Base-by-base conservation (phyloP, 2,888 invertebrate genomes). In the Terebella lapidaria region DNA sequence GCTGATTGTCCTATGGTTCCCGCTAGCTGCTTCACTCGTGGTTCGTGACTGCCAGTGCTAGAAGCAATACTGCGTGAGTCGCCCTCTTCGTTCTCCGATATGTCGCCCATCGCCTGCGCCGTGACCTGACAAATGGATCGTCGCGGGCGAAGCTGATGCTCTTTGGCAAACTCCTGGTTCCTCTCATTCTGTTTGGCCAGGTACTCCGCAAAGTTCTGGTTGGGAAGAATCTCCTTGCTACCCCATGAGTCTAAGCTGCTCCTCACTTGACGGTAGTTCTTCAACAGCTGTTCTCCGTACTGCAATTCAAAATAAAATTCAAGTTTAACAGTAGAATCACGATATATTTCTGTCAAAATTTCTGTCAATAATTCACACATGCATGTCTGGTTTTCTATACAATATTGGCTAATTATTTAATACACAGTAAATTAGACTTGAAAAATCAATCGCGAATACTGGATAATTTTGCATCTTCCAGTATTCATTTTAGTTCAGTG, bases 211-310 rank as follows among this genome's bases (percentile, higher is more conserved):
- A 62, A 55, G 45, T 59, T 54, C 52, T 54, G 59, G 52, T 60
- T 56, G 3, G 63, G 58, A 2, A 51, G 25, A 28, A 61, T 56
- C 24, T 63, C 61, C 22, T 54, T 51, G 3, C 35, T 26, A 29
- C 59, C 57, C 61, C 61, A 65, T 26, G 59, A 54, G 5, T 27
- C 59, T 4, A 64, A 45, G 35, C 51, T 60, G 47, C 59, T 56
- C 29, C 57, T 54, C 3, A 54, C 57, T 22, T 53, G 47, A 22
- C 51, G 54, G 28, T 28, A 64, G 59, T 64, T 65, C 24, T 61
- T 35, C n/a, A 46, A 45, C 28, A 65, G 35, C 46, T 59, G 61
- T 15, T 54, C 51, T 10, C 65, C 65, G 46, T 56, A 51, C 65
- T 65, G 61, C 25, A 59, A 64, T 2, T 49, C n/a, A 52, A 61